Base-by-base conservation (phyloP, 2,888 invertebrate species). In the Eubasilissa splendida region DNA sequence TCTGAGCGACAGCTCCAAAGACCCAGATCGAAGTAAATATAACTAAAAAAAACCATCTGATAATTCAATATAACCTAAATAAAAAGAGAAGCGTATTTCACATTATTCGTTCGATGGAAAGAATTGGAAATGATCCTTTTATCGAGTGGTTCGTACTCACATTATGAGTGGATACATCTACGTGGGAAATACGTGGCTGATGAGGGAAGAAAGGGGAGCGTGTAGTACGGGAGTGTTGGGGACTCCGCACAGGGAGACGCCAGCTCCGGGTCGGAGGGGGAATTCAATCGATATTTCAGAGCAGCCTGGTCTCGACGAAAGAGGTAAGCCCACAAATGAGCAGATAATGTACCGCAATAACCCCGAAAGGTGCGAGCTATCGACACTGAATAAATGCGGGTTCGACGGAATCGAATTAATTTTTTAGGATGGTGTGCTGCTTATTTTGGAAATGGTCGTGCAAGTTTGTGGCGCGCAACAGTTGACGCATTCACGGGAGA, bases 401-500 rank as follows among this genome's bases (percentile, higher is more conserved):
- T 7, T 42, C 42, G 42, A 42, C 42, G 42, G 42, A 42, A 42
- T 42, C 3, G 3, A 42, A 42, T 42, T 42, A 7, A 2, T 42
- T 42, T 42, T 42, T 42, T 4, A 42, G 42, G 42, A 7, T 42
- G 42, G 42, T 5, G 42, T 11, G 0, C 50, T 14, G 50, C 68
- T 68, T 68, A n/a, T 14, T 68, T 12, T 4, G 14, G 11, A 50
- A 68, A 50, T 52, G 12, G 68, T n/a, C 33, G 7, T n/a, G 3
- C 11, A 1, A 10, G 7, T n/a, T 14, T 50, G 68, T 14, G 50
- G 68, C 68, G 68, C 68, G 68, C 68, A 68, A 68, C 68, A 68
- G 68, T 68, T 68, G 68, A 68, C 68, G 68, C 68, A 50, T 68
- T 68, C 68, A 14, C 68, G 52, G 50, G 68, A 3, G 58, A 68